Evolutionary conservation across 2,888 invertebrate species (phyloP), one percentile per base, ranked within the genome.

Genomic region (Carcina quercana): DNA sequence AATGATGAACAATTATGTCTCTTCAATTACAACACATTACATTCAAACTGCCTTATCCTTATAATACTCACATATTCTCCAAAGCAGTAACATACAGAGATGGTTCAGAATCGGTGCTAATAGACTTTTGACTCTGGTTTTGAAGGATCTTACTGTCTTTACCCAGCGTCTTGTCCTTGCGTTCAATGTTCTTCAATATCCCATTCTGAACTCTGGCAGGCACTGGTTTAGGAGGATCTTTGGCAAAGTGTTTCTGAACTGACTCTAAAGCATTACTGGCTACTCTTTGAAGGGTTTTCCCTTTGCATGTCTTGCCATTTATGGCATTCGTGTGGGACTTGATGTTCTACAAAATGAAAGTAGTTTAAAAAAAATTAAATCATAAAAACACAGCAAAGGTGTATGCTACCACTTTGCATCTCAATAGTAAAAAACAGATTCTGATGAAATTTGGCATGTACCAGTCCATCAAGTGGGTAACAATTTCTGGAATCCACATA

Each of bases 71-170:
- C 88, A 87, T 83, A 40, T 90, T 92, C 59, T 94, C 93, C 48
- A 92, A 73, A 3, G 94, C 93, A 38, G 93, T 91, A 59, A 89
- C 86, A 52, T 94, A 93, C 19, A 94, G 71, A 13, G 92, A 91
- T 24, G 92, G 91, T 48, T 91, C 91, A 41, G 91, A 91, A 30
- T 90, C 88, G 73, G 90, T 89, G 56, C 91, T 91, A 0, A 58
- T 53, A 15, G 82, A 82, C 28, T 50, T 62, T 15, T 12, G n/a
- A 37, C 73, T 79, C 32, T 69, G 65, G 24, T 73, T 80, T 42
- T 75, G 75, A n/a, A n/a, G n/a, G n/a, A n/a, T n/a, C n/a, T n/a
- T n/a, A 35, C 71, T 68, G 28, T 66, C 65, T 28, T 64, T 64
- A 38, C 39, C 51, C 6, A 45, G 17, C 1, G 50, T 51, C 25